Base-by-base conservation (phyloP, 2,888 invertebrate genomes). In the Pyrrhosoma nymphula region DNA sequence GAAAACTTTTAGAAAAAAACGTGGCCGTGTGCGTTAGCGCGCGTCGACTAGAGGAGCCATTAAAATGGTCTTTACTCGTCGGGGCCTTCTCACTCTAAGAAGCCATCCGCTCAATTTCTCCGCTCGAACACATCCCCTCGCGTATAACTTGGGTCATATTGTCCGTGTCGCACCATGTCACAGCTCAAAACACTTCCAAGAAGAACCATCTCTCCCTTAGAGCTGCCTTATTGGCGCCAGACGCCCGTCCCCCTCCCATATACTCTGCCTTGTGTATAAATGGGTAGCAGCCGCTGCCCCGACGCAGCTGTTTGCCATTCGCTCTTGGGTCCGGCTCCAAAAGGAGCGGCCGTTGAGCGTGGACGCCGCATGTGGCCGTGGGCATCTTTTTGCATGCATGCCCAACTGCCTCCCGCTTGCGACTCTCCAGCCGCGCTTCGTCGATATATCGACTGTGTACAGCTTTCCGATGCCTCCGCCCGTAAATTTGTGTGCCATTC, bases 141-240 rank as follows among this genome's bases (percentile, higher is more conserved):
- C 82, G 30, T 82, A 35, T 82, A 82, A 82, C 82, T 82, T 35
- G 82, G 82, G 30, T 35, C 82, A 82, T 82, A 82, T 82, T 35
- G 82, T 35, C 82, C 82, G 82, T 35, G 82, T 82, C 82, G 69
- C 69, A n/a, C 69, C 69, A n/a, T 69, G 69, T 69, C 69, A 82
- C 82, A 82, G 82, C 35, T 82, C 82, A 82, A 26, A 82, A 82
- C 82, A 82, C 82, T 82, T 82, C 82, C 23, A 35, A 30, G 35
- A 14, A 82, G 35, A 10, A 14, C 82, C 30, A 82, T 82, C 35
- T 35, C 35, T 82, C 82, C 75, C 30, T 26, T 16, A 2, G 82
- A 35, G 82, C 10, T 35, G 82, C 30, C 82, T 82, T 82, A 82
- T 82, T 82, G 82, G 82, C 82, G 82, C 82, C 35, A 35, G 30